Evolutionary conservation across 23 tunicate species (phyloP).

Genomic region (Phallusia fumigata): DNA sequence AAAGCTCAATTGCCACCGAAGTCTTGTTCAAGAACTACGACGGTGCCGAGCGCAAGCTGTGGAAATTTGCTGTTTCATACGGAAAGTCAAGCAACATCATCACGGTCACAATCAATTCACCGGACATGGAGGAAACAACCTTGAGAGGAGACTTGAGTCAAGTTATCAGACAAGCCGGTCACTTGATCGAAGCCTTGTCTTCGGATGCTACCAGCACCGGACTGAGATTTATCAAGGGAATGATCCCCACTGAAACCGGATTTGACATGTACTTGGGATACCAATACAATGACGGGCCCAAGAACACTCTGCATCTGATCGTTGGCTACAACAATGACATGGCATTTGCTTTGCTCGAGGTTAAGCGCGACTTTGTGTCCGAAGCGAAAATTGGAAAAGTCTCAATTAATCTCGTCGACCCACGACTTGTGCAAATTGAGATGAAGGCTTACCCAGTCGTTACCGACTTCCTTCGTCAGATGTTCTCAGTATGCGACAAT

Average conservation of each 20-base stretch:
- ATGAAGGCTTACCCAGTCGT: slow-evolving; percentile 45
- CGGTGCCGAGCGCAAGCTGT: background rate
- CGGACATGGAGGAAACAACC: slow-evolving; percentile 35
- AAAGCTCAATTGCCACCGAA: background rate
- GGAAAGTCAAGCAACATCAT: slow-evolving; percentile 30
- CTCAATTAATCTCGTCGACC: slow-evolving; percentile 35
- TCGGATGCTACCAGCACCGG: slow-evolving; percentile 25
- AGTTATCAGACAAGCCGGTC: slow-evolving; percentile 34
- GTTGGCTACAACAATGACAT: background rate
- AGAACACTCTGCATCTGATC: slow-evolving; percentile 41
- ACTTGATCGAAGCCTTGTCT: slow-evolving; percentile 12
- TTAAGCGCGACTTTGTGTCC: slow-evolving; percentile 36
- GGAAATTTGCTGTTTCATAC: slow-evolving; percentile 16
- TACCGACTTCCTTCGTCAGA: slow-evolving; percentile 24
- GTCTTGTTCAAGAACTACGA: slow-evolving; percentile 32
- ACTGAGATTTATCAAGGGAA: slow-evolving; percentile 37
- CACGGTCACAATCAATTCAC: slow-evolving; percentile 16
- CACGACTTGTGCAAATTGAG: slow-evolving; percentile 50
- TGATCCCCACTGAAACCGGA: slow-evolving; percentile 17
- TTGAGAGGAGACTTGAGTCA: slow-evolving; percentile 39
- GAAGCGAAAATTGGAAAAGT: slow-evolving; percentile 37
- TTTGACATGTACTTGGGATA: slow-evolving; percentile 55
- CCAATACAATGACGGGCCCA: slow-evolving; percentile 17
- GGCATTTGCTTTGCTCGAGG: slow-evolving; percentile 26
- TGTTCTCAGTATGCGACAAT: slow-evolving; percentile 18